Evolutionary conservation across 2,113 vertebrate genomes (phyloP).

Genomic region (Dasyornis broadbenti): DNA sequence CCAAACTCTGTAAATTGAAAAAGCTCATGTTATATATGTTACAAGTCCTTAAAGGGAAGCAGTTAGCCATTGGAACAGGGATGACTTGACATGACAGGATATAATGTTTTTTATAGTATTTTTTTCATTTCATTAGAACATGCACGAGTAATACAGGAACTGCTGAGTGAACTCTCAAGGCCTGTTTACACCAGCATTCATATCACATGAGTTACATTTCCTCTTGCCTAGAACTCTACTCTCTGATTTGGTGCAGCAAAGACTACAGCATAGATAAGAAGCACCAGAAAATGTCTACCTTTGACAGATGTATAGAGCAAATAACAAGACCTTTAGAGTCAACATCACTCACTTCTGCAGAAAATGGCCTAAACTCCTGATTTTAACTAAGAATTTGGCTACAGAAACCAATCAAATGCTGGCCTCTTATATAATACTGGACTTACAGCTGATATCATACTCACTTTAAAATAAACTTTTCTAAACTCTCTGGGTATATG

Average conservation of each 20-base stretch:
- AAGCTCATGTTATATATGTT: fast-evolving
- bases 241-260: background rate
- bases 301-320: background rate
- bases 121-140: background rate
- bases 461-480: background rate
- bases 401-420: background rate
- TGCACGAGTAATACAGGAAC: background rate
- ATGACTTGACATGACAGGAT: background rate
- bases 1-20: background rate
- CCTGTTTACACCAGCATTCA: fast-evolving
- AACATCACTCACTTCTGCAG: background rate
- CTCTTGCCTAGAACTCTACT: background rate
- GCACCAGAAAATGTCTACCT: background rate
- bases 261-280: background rate
- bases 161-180: background rate
- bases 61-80: background rate
- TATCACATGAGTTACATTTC: background rate
- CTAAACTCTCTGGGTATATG: background rate
- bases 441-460: background rate
- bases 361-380: background rate
- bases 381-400: background rate
- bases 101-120: background rate
- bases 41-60: background rate
- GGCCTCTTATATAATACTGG: no score
- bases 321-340: background rate